Evolutionary conservation across 2,797 vertebrate species (phyloP), one percentile per base, ranked within the genome.

Genomic region (Peromyscus attwateri): DNA sequence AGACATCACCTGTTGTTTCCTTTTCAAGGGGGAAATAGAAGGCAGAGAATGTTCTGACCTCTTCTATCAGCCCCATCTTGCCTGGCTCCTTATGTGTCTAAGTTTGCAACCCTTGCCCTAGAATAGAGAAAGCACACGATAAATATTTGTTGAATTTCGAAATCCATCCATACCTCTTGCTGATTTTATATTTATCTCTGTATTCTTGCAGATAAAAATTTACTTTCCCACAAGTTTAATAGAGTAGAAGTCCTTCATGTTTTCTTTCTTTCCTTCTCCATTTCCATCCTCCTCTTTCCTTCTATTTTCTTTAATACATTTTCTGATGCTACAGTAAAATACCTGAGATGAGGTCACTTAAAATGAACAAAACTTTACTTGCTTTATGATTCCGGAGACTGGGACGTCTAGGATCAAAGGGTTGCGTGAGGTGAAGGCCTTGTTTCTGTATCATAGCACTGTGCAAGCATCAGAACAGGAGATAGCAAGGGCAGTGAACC

Each of bases 131-230:
- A 89, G 60, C 66, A 96, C 60, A 90, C 34, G 76, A 93, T 88
- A 97, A 97, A 97, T 98, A 89, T 94, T 97, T 92, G 71, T 93
- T 91, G 84, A 95, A 93, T 96, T 96, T 95, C 0, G 0, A 95
- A 97, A 97, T 91, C 37, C 93, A 31, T 82, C 68, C 52, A 95
- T 93, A 49, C 21, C 94, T 95, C 79, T 75, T 94, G 60, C 46
- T 97, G 92, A 83, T 92, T 91, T 88, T 92, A 55, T 84, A 60
- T 89, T 96, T 96, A 81, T 91, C 80, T 83, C 62, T 75, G 25
- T 82, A 82, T 96, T 87, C 62, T 79, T 91, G 71, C 84, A 94
- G 85, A 96, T 95, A 92, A 90, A 94, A 87, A 55, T 70, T 89
- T 57, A 6, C 77, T 95, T 95, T 66, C 77, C 29, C 46, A 73